Conservation (phyloP, 2,797 vertebrate species). For the Alcedo atthis region DNA sequence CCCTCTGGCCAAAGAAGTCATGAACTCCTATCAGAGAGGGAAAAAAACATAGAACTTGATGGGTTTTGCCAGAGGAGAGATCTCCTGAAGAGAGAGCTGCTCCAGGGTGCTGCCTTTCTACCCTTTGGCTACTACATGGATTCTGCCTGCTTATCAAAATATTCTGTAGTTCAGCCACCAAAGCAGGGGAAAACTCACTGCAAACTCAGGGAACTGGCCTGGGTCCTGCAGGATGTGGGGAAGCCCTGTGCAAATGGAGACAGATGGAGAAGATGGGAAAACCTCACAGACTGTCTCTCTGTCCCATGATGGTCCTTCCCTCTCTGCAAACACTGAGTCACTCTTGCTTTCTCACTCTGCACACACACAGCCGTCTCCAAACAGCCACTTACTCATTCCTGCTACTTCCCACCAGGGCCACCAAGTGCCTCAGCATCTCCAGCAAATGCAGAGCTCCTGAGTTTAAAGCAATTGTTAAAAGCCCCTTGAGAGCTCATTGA, state of each 20-base stretch:
- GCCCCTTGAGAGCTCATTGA: slow-evolving; percentile 30
- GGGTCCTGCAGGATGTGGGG: not conserved
- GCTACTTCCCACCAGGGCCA: slow-evolving; percentile 22
- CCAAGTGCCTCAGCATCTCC: not conserved
- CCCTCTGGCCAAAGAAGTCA: not conserved
- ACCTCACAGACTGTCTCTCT: not conserved
- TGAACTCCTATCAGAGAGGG: not conserved
- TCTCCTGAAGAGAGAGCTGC: not conserved
- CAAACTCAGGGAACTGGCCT: not conserved
- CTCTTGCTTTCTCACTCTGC: not conserved
- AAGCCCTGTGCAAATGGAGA: not conserved
- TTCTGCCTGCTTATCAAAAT: not conserved
- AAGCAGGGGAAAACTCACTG: not conserved
- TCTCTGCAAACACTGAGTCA: slow-evolving; percentile 38
- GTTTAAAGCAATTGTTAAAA: slow-evolving; percentile 4
- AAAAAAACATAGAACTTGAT: not conserved
- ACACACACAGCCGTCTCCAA: not conserved
- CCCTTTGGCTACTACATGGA: not conserved
- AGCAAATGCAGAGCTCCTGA: not conserved
- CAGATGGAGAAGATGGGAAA: slow-evolving; percentile 16
- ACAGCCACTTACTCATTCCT: slow-evolving; percentile 15
- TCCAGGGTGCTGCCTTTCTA: not conserved
- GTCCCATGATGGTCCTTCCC: not conserved
- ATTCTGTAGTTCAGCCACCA: not conserved
- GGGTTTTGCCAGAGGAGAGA: not conserved